phyloP scores from a whole-genome alignment of 1,140 invertebrate genomes.

The Drosophila parabipectinata region DNA sequence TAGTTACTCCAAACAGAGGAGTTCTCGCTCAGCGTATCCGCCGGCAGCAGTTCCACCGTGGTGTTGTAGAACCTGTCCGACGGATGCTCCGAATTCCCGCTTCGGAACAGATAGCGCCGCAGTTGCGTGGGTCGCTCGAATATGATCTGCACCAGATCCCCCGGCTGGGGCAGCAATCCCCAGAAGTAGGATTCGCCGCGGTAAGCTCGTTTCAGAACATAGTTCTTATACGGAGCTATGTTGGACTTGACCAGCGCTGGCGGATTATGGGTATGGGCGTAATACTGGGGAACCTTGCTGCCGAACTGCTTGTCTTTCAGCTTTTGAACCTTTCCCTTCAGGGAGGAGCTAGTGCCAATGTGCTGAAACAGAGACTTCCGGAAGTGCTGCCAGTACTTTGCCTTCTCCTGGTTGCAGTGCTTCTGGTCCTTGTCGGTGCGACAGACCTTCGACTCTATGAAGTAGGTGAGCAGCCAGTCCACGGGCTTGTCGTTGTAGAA shows the following conservation, averaged over 20 bases:
- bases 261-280: constrained; percentile 92
- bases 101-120: constrained; percentile 93
- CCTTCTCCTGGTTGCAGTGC: constrained; percentile 93
- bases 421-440: constrained; percentile 95
- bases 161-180: constrained; percentile 93
- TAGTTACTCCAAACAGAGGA: constrained; percentile 83
- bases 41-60: constrained; percentile 92
- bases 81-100: constrained; percentile 96
- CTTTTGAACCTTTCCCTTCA: constrained; percentile 98
- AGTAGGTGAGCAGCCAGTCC: constrained; percentile 97
- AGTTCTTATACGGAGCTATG: constrained; percentile 94
- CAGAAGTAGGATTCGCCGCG: constrained; percentile 96
- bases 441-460: constrained; percentile 96
- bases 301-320: constrained; percentile 98
- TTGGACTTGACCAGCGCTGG: constrained; percentile 90
- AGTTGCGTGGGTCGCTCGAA: constrained; percentile 91
- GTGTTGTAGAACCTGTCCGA: constrained; percentile 96
- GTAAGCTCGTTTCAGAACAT: constrained; percentile 93
- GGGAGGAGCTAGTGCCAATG: constrained; percentile 96
- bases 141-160: constrained; percentile 92
- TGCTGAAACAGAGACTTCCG: constrained; percentile 98
- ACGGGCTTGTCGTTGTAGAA: constrained; percentile 97
- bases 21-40: constrained; percentile 84
- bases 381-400: constrained; percentile 93
- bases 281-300: constrained; percentile 91